Conservation (phyloP, 2,797 vertebrate genomes). For the Phoebastria nigripes region DNA sequence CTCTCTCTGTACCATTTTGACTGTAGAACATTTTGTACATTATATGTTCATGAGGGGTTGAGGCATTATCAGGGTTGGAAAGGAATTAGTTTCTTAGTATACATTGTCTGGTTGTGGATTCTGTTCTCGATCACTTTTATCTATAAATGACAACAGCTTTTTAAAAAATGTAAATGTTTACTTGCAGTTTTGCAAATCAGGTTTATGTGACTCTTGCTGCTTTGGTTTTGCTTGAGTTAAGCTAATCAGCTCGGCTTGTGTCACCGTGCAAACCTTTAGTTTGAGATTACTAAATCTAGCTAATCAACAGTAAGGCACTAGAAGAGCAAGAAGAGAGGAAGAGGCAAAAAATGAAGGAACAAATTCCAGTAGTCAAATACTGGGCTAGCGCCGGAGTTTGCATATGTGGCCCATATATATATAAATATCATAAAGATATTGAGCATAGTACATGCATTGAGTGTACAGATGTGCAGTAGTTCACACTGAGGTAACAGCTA, state of each 20-base stretch:
- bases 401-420: not conserved
- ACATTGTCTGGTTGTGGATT: not conserved
- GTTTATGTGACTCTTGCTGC: not conserved
- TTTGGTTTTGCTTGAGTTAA: not conserved
- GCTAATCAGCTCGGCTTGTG: not conserved
- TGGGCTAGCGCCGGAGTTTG: not conserved
- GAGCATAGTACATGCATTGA: not conserved
- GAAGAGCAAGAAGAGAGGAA: not conserved
- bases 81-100: not conserved
- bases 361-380: not conserved
- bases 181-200: not conserved
- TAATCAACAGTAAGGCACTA: not conserved
- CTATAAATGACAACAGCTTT: conserved; percentile 31
- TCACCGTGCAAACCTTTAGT: not conserved
- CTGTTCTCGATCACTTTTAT: conserved; percentile 36
- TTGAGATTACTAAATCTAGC: not conserved
- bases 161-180: conserved; percentile 46
- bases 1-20: not conserved
- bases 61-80: not conserved
- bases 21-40: not conserved
- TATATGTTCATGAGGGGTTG: not conserved
- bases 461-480: not conserved
- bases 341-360: not conserved
- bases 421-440: not conserved
- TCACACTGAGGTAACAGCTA: not conserved